Evolutionary conservation across 2,888 invertebrate genomes (phyloP).

Genomic region (Reticulitermes lucifugus): DNA sequence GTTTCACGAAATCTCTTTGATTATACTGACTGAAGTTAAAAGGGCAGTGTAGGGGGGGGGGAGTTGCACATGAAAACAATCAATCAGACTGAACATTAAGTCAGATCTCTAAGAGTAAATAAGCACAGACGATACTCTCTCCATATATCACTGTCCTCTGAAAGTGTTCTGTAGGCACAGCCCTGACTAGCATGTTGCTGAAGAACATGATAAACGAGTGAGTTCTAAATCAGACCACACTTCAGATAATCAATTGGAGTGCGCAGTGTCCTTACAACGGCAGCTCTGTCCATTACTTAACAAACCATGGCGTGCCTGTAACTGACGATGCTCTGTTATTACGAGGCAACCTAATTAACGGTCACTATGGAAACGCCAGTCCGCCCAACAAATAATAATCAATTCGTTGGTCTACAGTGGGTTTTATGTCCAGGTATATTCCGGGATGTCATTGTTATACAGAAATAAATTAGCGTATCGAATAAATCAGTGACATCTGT

Average conservation of each 20-base stretch:
- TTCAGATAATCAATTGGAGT: slow-evolving; percentile 19
- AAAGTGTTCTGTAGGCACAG: no score
- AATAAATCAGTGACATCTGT: no score
- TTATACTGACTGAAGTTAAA: no score
- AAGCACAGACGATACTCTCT: no score
- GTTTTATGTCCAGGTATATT: not conserved
- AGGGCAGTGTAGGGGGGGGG: no score
- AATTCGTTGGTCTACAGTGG: not conserved
- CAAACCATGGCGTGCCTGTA: not conserved
- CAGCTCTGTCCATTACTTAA: slow-evolving; percentile 17
- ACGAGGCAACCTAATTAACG: not conserved
- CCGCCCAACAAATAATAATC: slow-evolving; percentile 11
- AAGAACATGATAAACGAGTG: not conserved
- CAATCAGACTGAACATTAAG: no score
- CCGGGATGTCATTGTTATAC: not conserved
- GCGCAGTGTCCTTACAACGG: not conserved
- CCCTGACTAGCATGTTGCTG: not conserved
- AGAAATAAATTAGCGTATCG: no score
- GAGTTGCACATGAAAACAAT: no score
- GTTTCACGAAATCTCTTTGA: no score
- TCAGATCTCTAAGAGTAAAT: no score
- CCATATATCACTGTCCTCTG: no score
- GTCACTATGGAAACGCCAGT: slow-evolving; percentile 14
- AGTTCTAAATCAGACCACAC: not conserved
- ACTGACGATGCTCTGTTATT: not conserved